Conservation (phyloP, 2,113 vertebrate species). For the Gymnocephalus cernua region DNA sequence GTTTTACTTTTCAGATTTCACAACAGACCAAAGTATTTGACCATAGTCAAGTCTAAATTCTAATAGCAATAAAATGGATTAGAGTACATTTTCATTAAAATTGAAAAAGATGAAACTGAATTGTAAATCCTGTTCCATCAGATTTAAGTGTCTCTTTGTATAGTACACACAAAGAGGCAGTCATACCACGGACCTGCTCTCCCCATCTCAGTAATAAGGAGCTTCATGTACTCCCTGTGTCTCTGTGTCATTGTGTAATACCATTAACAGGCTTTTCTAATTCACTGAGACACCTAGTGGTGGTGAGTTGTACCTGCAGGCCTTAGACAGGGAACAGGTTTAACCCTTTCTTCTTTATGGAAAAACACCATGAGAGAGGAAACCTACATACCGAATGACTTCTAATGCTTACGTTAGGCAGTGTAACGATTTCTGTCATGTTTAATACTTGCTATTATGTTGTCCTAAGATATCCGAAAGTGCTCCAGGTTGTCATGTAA, state of each 20-base stretch:
- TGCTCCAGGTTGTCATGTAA: neutral
- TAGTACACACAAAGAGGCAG: neutral
- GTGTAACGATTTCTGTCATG: neutral
- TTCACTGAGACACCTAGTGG: slow-evolving; percentile 82
- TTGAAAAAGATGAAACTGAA: neutral
- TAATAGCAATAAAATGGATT: neutral
- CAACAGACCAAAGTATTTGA: neutral
- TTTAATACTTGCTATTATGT: neutral
- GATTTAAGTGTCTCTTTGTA: neutral
- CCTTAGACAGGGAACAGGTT: slow-evolving; percentile 10
- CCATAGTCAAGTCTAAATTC: neutral
- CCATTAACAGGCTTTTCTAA: slow-evolving; percentile 54
- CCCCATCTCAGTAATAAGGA: neutral
- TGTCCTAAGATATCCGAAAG: neutral
- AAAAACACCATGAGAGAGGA: slow-evolving; percentile 58
- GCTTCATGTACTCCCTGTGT: neutral
- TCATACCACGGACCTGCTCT: slow-evolving; percentile 10
- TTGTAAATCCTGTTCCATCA: neutral
- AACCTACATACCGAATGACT: neutral
- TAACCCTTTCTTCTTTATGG: slow-evolving; percentile 63
- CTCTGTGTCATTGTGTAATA: slow-evolving; percentile 65
- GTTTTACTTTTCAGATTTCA: neutral
- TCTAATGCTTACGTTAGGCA: neutral
- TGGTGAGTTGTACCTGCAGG: slow-evolving; percentile 54
- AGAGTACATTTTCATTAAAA: neutral